Conservation (phyloP, 2,888 invertebrate genomes). For the Sicus ferrugineus region DNA sequence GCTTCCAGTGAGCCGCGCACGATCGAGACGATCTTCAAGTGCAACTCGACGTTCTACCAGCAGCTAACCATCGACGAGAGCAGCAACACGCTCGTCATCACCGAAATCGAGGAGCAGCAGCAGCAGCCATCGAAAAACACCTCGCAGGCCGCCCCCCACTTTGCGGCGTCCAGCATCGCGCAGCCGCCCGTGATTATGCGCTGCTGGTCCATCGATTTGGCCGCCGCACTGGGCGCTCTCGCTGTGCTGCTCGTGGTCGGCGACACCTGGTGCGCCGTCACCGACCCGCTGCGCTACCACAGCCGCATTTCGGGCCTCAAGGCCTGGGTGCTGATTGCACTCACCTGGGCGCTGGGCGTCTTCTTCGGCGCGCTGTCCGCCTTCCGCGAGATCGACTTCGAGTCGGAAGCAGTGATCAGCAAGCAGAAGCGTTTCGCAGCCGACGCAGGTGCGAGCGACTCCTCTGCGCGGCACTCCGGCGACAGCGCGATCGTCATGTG, state of each 20-base stretch:
- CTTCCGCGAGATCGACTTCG: constrained; percentile 60
- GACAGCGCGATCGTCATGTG: neutral
- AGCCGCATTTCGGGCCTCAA: constrained; percentile 65
- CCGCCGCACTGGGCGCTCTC: constrained; percentile 62
- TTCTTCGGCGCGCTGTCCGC: constrained; percentile 63
- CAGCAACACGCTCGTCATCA: constrained; percentile 55
- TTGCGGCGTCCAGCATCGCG: too few species aligned
- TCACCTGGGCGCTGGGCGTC: constrained; percentile 63
- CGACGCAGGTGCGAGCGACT: neutral
- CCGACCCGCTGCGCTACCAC: constrained; percentile 70
- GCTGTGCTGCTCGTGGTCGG: constrained; percentile 64
- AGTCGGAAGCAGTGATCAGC: constrained; percentile 54
- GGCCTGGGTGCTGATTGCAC: constrained; percentile 63
- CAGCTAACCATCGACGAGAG: constrained; percentile 57
- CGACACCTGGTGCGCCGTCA: constrained; percentile 70
- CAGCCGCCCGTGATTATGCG: constrained; percentile 47
- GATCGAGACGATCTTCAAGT: constrained; percentile 57
- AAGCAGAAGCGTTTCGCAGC: constrained; percentile 50
- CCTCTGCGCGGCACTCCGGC: neutral
- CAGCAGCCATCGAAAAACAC: constrained; percentile 12
- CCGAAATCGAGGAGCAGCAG: constrained; percentile 49
- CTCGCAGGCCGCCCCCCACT: neutral
- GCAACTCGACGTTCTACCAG: constrained; percentile 56
- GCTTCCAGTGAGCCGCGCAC: constrained; percentile 34
- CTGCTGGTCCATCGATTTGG: constrained; percentile 63